A percentile compares a stretch with the other conserved stretches of the same genome.
phyloP scores from a whole-genome alignment of 2,113 vertebrate species.

The Istiophorus platypterus region DNA sequence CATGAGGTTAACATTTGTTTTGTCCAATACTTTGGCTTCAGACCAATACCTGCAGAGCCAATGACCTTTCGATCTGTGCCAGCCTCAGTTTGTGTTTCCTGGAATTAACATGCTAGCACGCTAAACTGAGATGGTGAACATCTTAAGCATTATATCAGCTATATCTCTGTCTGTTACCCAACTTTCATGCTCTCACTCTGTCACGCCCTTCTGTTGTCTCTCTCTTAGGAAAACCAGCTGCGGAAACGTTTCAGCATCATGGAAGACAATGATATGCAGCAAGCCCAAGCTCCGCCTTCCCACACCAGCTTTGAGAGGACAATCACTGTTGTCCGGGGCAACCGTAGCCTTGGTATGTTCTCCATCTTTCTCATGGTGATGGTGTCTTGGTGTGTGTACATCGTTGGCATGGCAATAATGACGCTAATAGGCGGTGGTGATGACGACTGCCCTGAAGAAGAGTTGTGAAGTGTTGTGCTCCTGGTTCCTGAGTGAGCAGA shows the following conservation, averaged over 20 bases:
- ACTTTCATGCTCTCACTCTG: conserved; percentile 2
- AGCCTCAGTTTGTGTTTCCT: background rate
- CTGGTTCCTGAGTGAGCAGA: conserved; percentile 38
- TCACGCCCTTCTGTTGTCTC: background rate
- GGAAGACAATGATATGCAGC: conserved; percentile 68
- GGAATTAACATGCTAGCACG: background rate
- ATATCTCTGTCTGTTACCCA: background rate
- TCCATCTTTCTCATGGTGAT: conserved; percentile 73
- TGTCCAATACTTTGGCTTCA: background rate
- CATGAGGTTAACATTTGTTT: background rate
- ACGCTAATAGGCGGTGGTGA: conserved; percentile 73
- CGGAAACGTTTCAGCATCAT: conserved; percentile 75
- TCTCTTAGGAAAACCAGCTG: conserved; percentile 79
- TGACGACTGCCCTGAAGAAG: conserved; percentile 70
- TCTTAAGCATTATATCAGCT: background rate
- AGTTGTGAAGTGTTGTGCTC: conserved; percentile 57
- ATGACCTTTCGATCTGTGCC: background rate
- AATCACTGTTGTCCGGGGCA: conserved; percentile 94
- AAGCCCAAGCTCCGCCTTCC: conserved; percentile 66
- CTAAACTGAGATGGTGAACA: background rate
- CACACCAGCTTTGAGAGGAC: conserved; percentile 88
- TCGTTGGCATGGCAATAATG: conserved; percentile 77
- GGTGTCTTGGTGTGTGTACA: conserved; percentile 78
- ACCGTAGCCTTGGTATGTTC: conserved; percentile 95
- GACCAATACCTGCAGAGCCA: background rate